Base-by-base conservation (phyloP, 2,888 invertebrate genomes). In the Tenthredo scrophulariae region DNA sequence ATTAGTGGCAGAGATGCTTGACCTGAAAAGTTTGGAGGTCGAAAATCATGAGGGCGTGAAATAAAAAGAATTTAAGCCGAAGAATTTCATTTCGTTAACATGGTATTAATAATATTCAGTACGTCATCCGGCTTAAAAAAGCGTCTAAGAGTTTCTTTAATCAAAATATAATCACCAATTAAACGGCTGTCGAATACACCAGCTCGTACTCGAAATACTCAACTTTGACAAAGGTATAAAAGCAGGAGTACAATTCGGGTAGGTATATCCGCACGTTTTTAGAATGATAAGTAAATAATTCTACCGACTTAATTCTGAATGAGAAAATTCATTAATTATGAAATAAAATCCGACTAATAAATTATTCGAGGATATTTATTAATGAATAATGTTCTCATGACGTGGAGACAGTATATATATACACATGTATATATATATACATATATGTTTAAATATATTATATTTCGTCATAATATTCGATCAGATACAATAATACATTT, bases 401-500 rank as follows among this genome's bases (percentile, higher is more conserved):
- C 40, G n/a, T n/a, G 77, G 15, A 46, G 43, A 43, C 10, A 22
- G 33, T 50, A 62, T 37, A 29, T 46, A 33, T 33, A 33, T 33
- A 33, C 4, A 33, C 4, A 37, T 37, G 4, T 37, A 37, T 29
- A 29, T 29, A 29, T 29, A 29, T 29, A 29, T 2, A 29, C 29
- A 29, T 37, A 37, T 37, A 84, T 50, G 33, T 88, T 88, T 87
- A 89, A 86, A 89, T 89, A 87, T 87, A 86, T 87, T 89, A 89
- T 90, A 89, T 90, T 89, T 89, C 88, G 88, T 90, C 90, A 90
- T 90, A 91, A 91, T 91, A 90, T 89, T 89, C 89, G 91, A 90
- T 90, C 91, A 91, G 91, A 91, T 92, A 92, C 91, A 92, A 91
- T 91, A 90, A 91, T 91, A 92, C 90, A 91, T 90, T 91, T 91